Evolutionary conservation across 2,113 vertebrate genomes (phyloP).

Genomic region (Labeo rohita): DNA sequence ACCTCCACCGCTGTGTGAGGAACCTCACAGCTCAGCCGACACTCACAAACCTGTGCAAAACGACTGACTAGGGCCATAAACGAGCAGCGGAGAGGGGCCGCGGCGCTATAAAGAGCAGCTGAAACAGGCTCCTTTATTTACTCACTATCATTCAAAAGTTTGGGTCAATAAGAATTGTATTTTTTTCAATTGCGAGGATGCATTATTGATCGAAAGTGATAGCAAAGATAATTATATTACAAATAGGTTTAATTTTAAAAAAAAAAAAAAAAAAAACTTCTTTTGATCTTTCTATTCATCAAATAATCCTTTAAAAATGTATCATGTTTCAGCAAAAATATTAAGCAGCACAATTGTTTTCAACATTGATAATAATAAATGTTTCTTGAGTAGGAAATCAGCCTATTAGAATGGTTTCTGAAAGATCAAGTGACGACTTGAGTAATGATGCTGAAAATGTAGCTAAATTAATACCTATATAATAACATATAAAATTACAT

Average conservation of each 20-base stretch:
- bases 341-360: neutral
- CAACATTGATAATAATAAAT: neutral
- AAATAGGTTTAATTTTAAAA: neutral
- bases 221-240: neutral
- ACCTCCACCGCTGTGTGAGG: slow-evolving; percentile 38
- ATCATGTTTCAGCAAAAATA: neutral
- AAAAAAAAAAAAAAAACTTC: too few species aligned
- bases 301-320: neutral
- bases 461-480: too few species aligned
- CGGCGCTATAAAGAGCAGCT: slow-evolving; percentile 14
- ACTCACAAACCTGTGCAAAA: slow-evolving; percentile 63
- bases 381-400: too few species aligned
- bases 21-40: slow-evolving; percentile 36
- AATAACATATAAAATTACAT: too few species aligned
- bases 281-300: neutral
- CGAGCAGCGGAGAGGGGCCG: slow-evolving; percentile 52
- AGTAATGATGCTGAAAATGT: too few species aligned
- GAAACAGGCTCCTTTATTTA: neutral
- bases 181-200: neutral
- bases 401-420: too few species aligned
- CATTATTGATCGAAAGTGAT: neutral
- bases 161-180: neutral
- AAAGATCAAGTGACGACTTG: too few species aligned
- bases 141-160: neutral
- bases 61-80: slow-evolving; percentile 60